These are phyloP conservation scores for Smithornis capensis DNA, from an alignment of 2,113 vertebrate genomes.

Conservation along the genomic window DNA sequence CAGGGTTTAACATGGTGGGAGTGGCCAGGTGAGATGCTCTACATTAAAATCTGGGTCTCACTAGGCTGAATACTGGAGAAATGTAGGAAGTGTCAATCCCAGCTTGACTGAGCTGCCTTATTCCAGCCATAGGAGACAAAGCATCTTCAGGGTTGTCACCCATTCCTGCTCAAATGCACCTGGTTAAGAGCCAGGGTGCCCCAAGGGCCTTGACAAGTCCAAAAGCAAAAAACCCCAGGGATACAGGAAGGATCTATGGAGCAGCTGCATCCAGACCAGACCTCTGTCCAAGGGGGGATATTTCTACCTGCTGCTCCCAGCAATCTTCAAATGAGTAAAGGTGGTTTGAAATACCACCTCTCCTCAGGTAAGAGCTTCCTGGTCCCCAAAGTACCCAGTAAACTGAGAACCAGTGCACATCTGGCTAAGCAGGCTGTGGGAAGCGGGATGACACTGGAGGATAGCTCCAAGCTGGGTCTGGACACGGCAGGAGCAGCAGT, in stretches of 20 bases:
- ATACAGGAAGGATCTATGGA: background rate
- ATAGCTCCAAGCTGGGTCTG: background rate
- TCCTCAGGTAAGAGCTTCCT: background rate
- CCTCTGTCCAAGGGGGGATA: background rate
- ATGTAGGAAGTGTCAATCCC: background rate
- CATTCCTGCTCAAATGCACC: background rate
- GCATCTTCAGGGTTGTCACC: background rate
- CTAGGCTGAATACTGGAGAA: background rate
- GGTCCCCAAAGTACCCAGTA: background rate
- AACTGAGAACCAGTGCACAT: background rate
- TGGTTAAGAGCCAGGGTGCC: background rate
- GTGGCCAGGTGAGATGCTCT: background rate
- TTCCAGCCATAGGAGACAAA: background rate
- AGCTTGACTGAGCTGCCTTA: background rate
- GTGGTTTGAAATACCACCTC: background rate
- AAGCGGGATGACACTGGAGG: background rate
- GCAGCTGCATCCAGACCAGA: background rate
- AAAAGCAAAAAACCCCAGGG: background rate
- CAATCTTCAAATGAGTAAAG: background rate
- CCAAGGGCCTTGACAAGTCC: background rate
- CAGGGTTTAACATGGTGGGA: background rate
- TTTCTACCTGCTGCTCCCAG: no score
- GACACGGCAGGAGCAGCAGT: fast-evolving
- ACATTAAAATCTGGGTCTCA: background rate
- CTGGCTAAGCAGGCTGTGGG: background rate